Evolutionary conservation across 2,113 vertebrate species (phyloP).

Genomic region (Willisornis vidua): DNA sequence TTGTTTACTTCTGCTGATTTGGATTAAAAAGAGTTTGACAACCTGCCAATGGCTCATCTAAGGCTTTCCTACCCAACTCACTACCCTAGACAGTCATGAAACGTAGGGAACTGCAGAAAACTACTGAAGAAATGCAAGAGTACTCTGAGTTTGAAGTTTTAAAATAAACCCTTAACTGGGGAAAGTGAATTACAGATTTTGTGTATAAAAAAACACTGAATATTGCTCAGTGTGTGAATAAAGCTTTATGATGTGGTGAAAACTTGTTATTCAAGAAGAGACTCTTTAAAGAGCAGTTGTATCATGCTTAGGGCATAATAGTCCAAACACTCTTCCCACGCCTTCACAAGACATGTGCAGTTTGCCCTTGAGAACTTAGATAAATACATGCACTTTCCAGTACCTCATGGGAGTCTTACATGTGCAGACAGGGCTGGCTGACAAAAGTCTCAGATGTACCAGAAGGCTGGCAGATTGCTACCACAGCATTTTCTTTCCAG

Average conservation of each 20-base stretch:
- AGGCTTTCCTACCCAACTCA: neutral
- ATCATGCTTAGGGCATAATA: neutral
- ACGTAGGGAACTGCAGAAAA: neutral
- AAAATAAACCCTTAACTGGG: neutral
- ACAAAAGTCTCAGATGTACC: neutral
- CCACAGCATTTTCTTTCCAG: neutral
- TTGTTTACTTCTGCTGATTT: neutral
- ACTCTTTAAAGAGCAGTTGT: neutral
- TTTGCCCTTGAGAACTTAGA: neutral
- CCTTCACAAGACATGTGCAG: neutral
- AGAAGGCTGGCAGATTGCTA: neutral
- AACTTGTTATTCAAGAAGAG: neutral
- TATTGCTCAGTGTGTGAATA: neutral
- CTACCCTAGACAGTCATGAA: neutral
- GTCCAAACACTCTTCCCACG: neutral
- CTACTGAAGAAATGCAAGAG: neutral
- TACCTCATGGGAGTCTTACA: neutral
- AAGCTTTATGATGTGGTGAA: neutral
- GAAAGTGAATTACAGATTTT: neutral
- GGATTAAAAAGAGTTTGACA: neutral
- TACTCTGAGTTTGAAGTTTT: neutral
- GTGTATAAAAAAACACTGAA: neutral
- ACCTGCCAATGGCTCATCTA: neutral
- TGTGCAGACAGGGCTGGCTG: neutral
- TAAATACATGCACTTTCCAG: neutral